Conservation (phyloP, 2,888 invertebrate species). For the Lypha dubia region DNA sequence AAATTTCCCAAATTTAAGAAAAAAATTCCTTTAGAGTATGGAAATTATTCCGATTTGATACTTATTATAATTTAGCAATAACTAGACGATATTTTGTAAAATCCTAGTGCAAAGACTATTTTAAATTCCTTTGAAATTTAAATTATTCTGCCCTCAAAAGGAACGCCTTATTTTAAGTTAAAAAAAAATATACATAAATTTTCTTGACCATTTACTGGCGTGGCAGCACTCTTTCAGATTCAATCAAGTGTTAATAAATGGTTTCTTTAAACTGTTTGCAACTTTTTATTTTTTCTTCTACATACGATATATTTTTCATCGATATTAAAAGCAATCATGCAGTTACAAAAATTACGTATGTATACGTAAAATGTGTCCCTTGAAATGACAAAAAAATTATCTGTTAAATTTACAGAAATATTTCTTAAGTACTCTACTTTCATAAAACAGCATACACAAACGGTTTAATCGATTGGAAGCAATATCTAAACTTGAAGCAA, state of each 20-base stretch:
- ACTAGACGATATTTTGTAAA: too few relatives aligned
- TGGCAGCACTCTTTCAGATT: neutral
- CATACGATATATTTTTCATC: conserved; percentile 26
- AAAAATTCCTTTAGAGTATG: too few relatives aligned
- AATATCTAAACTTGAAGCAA: neutral
- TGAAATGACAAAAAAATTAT: neutral
- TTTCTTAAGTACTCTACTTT: neutral
- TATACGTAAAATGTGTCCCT: neutral
- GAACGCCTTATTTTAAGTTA: neutral
- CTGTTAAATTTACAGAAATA: neutral
- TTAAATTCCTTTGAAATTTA: conserved; percentile 10
- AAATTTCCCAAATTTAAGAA: too few relatives aligned
- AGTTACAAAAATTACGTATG: neutral
- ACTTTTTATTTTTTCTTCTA: conserved; percentile 17
- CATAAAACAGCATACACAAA: neutral
- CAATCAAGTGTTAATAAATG: conserved; percentile 63
- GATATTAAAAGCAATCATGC: conserved; percentile 58
- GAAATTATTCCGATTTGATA: too few relatives aligned
- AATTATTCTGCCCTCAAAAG: neutral
- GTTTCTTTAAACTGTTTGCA: conserved; percentile 8
- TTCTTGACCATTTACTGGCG: conserved; percentile 35
- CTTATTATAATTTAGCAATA: too few relatives aligned
- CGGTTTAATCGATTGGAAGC: neutral
- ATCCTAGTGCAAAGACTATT: too few relatives aligned
- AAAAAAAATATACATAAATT: neutral